Evolutionary conservation across 2,888 invertebrate genomes (phyloP), one percentile per base, ranked within the genome.

Genomic region (Patella caerulea): DNA sequence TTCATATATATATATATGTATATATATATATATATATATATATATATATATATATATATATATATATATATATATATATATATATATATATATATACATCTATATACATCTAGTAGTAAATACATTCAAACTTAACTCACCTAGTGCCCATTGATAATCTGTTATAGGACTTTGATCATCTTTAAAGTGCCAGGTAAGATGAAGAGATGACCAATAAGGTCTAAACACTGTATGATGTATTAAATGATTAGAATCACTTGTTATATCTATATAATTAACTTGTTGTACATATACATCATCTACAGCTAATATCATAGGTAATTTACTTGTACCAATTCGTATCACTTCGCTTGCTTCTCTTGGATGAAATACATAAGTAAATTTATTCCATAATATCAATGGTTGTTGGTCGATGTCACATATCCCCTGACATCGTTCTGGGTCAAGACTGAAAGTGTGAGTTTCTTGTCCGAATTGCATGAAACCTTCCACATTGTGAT

Each of bases 71-170:
- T n/a, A n/a, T n/a, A n/a, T n/a, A n/a, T n/a, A n/a, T n/a, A n/a
- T n/a, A n/a, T n/a, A n/a, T n/a, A n/a, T n/a, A n/a, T n/a, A n/a
- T n/a, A n/a, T n/a, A n/a, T n/a, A n/a, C n/a, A n/a, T n/a, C n/a
- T n/a, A n/a, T n/a, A n/a, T 24, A 45, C 5, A 45, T 45, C 3
- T 45, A 45, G 7, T 45, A 45, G 45, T 45, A 29, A 29, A 29
- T 29, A 7, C 7, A 45, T 45, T 45, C 45, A 45, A 45, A 45
- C 45, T 45, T 7, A 45, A 45, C 75, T 56, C n/a, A 81, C 79
- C 81, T 45, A 81, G 17, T 1, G 81, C 81, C 77, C 77, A 78
- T 69, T 59, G 54, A 74, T 79, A 81, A 15, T 81, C 77, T 29
- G 74, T 69, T 4, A 81, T 75, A 9, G 77, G 72, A 19, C 77